These are phyloP conservation scores for Daboia siamensis DNA, from an alignment of 2,113 vertebrate genomes.

Conservation along the genomic window DNA sequence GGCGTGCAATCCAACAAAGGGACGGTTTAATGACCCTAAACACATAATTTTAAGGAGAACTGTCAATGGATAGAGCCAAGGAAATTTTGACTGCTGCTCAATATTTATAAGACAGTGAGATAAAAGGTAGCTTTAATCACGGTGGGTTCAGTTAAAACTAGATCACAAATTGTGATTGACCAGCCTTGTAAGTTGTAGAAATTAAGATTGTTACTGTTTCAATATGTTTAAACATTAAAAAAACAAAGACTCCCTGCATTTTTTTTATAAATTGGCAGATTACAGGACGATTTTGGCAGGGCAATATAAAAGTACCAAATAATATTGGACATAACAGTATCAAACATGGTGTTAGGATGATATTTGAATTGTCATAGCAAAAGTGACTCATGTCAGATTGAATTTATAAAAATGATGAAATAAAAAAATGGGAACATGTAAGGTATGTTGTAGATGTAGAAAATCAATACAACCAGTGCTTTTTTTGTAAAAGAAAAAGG, in stretches of 20 bases:
- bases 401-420: not conserved
- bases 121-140: not conserved
- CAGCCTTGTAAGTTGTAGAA: not conserved
- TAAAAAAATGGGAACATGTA: not conserved
- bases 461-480: not conserved
- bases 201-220: not conserved
- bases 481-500: no score
- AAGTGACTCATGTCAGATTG: not conserved
- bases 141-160: no score
- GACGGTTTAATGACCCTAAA: not conserved
- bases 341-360: no score
- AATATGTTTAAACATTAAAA: not conserved
- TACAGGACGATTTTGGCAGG: not conserved
- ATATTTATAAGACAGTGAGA: not conserved
- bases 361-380: not conserved
- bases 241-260: not conserved
- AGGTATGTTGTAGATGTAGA: not conserved
- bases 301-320: not conserved
- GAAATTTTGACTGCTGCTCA: not conserved
- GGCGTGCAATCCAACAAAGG: not conserved
- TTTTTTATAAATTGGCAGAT: not conserved
- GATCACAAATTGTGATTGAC: not conserved
- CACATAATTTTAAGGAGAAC: not conserved
- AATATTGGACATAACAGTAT: not conserved
- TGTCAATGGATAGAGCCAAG: not conserved